phyloP scores from a whole-genome alignment of 1,140 invertebrate species.

The Plutomurus gul region DNA sequence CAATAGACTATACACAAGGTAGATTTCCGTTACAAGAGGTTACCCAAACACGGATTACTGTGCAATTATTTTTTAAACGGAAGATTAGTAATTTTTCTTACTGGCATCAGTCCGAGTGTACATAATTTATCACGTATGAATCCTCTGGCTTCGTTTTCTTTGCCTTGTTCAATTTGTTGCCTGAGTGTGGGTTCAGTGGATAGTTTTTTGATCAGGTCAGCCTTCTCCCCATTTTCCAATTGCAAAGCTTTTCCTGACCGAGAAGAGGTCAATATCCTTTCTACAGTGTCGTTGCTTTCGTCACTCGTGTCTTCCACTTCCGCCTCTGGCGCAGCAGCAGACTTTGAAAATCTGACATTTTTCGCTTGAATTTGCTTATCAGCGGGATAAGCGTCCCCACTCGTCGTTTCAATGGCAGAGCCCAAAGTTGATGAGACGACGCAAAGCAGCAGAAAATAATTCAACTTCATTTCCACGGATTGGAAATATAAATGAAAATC shows the following conservation, averaged over 20 bases:
- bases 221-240: neutral
- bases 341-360: neutral
- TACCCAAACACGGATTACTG: no score
- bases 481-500: no score
- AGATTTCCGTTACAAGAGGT: no score
- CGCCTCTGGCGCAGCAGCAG: neutral
- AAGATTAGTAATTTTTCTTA: no score
- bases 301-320: neutral
- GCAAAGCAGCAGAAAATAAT: neutral
- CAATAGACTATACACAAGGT: no score
- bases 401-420: neutral
- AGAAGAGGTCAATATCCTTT: neutral
- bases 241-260: neutral
- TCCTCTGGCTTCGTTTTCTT: constrained; percentile 76
- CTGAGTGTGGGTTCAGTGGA: constrained; percentile 73
- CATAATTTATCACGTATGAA: constrained; percentile 80
- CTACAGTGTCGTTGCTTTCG: neutral
- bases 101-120: constrained; percentile 75
- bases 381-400: neutral
- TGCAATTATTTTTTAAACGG: no score
- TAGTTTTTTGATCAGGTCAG: constrained; percentile 56
- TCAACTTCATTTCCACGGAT: neutral
- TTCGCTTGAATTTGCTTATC: neutral
- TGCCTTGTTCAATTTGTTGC: constrained; percentile 68
- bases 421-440: neutral